These are phyloP conservation scores for Baccha elongata DNA, from an alignment of 2,888 invertebrate genomes.

Conservation along the genomic window DNA sequence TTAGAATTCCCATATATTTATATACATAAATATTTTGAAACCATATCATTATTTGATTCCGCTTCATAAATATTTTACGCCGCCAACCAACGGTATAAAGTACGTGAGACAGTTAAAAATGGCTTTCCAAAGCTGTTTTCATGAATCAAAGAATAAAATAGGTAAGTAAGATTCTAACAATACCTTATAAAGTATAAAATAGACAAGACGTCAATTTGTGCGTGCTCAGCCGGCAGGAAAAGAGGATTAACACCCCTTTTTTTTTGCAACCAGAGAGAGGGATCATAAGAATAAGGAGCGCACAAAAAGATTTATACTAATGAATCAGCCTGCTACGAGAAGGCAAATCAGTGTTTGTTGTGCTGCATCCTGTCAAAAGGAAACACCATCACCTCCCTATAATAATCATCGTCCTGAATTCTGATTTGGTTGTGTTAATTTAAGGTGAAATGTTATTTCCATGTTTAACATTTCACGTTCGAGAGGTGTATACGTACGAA, in stretches of 20 bases:
- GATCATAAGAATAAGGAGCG: background rate
- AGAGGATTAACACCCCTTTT: conserved; percentile 44
- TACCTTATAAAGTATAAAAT: no score
- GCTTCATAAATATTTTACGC: conserved; percentile 64
- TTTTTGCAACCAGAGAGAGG: no score
- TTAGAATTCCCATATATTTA: conserved; percentile 13
- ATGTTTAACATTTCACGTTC: no score
- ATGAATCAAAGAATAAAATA: conserved; percentile 3
- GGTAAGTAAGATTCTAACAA: background rate
- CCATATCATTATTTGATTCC: conserved; percentile 67
- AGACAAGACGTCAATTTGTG: conserved; percentile 62
- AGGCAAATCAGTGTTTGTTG: no score
- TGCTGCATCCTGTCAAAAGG: no score
- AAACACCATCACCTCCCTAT: no score
- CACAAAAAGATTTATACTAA: conserved; percentile 23
- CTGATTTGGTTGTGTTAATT: no score
- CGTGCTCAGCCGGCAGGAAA: conserved; percentile 34
- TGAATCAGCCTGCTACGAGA: conserved; percentile 1
- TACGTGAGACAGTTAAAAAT: conserved; percentile 20
- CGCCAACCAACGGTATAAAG: background rate
- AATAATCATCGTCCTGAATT: no score
- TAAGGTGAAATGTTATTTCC: no score
- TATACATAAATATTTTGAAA: conserved; percentile 37
- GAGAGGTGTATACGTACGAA: no score
- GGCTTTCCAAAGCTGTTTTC: background rate